Base-by-base conservation (phyloP, 2,888 invertebrate genomes). In the Taphrorychus bicolor region DNA sequence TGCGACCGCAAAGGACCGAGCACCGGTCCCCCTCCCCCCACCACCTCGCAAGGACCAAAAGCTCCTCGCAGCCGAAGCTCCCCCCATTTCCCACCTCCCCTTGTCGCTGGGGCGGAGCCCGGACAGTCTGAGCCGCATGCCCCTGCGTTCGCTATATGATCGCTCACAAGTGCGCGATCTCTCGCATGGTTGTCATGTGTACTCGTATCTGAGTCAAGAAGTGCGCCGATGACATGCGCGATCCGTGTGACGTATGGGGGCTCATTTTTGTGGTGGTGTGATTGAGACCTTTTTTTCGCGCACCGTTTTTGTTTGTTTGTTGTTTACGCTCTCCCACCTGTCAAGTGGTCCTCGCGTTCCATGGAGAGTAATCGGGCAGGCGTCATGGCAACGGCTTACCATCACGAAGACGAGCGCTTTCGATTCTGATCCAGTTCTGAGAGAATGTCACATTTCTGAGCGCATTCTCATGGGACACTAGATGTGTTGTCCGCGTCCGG, bases 131-230 rank as follows among this genome's bases (percentile, higher is more conserved):
- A 23, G 51, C 63, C 63, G 63, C 63, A 63, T 63, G 63, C 63
- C 63, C 63, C 41, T 57, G 57, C 51, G 63, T 57, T 51, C 17
- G 32, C 17, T 59, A 48, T 49, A 59, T 59, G 57, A 24, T 52
- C 63, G 32, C 59, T 58, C 63, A 68, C 68, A 68, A 68, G 68
- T 68, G 63, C 68, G 67, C 68, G 63, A 53, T 59, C 63, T 59
- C 48, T 63, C 68, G 63, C 68, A 63, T 59, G 62, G 59, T 63
- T 68, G 62, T 63, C 68, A 63, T 68, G 63, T 68, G 63, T 68
- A 58, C 49, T 21, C 48, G 19, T 18, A 51, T 57, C 7, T 51
- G 42, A 57, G 21, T 18, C 57, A 18, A 52, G n/a, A n/a, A 52
- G 32, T 54, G 23, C 54, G 53, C 32, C 53, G 21, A 58, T 51